Conservation (phyloP, 2,797 vertebrate genomes). For the Pristis pectinata region DNA sequence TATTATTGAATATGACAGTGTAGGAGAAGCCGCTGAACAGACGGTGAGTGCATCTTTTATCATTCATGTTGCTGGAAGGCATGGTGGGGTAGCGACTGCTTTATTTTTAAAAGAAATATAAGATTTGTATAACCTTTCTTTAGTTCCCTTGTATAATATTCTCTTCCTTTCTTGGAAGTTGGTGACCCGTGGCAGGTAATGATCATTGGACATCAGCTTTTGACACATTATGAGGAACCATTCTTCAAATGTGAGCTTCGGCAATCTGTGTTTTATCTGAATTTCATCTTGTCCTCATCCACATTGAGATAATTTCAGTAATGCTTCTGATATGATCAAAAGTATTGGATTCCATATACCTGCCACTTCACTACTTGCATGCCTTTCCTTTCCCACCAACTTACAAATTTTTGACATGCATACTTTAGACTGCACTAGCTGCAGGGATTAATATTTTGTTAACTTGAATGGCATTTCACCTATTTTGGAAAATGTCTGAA, state of each 20-base stretch:
- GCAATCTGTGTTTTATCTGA: neutral
- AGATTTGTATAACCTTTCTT: neutral
- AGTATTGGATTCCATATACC: neutral
- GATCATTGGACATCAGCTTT: neutral
- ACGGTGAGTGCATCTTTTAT: constrained; percentile 59
- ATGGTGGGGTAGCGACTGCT: neutral
- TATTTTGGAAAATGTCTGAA: neutral
- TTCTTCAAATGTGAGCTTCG: neutral
- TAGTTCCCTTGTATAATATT: neutral
- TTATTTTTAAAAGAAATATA: neutral
- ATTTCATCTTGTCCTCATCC: neutral
- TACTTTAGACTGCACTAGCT: no score
- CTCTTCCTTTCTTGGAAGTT: neutral
- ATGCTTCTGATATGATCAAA: neutral
- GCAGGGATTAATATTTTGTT: no score
- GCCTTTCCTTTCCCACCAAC: neutral
- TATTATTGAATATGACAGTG: constrained; percentile 88
- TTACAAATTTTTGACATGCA: neutral
- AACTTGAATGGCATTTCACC: neutral
- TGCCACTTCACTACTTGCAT: neutral
- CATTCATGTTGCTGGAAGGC: neutral
- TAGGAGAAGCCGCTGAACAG: constrained; percentile 88
- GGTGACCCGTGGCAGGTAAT: neutral
- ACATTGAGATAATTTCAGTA: neutral
- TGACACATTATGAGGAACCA: neutral